Evolutionary conservation across 2,113 vertebrate species (phyloP).

Genomic region (Struthidea cinerea): DNA sequence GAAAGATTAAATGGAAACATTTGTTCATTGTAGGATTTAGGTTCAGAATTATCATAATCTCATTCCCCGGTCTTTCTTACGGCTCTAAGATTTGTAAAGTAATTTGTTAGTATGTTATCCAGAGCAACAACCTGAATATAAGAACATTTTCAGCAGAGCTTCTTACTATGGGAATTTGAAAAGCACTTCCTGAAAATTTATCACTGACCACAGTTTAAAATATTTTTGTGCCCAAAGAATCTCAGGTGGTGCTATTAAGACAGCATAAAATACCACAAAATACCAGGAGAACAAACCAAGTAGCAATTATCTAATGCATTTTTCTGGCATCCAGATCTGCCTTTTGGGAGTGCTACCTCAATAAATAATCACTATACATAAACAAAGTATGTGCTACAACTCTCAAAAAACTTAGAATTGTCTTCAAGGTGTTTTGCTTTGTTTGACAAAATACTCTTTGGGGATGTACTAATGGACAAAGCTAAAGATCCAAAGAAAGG

Average conservation of each 20-base stretch:
- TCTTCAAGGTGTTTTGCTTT: slow-evolving; percentile 69
- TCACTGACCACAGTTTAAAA: slow-evolving; percentile 18
- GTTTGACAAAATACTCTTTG: slow-evolving; percentile 71
- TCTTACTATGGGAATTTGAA: slow-evolving; percentile 22
- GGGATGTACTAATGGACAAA: slow-evolving; percentile 68
- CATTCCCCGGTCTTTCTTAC: background rate
- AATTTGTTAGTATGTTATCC: background rate
- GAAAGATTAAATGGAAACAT: background rate
- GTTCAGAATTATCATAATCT: background rate
- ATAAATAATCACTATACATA: slow-evolving; percentile 70
- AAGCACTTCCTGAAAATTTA: slow-evolving; percentile 46
- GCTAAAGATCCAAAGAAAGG: slow-evolving; percentile 55
- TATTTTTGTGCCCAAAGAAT: slow-evolving; percentile 36
- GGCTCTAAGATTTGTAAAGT: background rate
- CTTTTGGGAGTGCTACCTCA: slow-evolving; percentile 73
- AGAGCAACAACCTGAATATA: background rate
- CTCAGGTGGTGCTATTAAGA: slow-evolving; percentile 64
- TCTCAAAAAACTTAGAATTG: slow-evolving; percentile 55
- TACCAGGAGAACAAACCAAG: slow-evolving; percentile 62
- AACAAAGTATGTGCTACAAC: slow-evolving; percentile 63
- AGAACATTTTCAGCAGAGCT: slow-evolving; percentile 10
- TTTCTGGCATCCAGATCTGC: slow-evolving; percentile 67
- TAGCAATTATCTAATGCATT: slow-evolving; percentile 69
- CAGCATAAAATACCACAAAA: slow-evolving; percentile 64
- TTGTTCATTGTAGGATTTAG: background rate